Percentiles rank a stretch among this genome's conserved stretches.
Evolutionary conservation across 2,113 vertebrate species (phyloP).

Genomic region (Lepidothrix coronata): DNA sequence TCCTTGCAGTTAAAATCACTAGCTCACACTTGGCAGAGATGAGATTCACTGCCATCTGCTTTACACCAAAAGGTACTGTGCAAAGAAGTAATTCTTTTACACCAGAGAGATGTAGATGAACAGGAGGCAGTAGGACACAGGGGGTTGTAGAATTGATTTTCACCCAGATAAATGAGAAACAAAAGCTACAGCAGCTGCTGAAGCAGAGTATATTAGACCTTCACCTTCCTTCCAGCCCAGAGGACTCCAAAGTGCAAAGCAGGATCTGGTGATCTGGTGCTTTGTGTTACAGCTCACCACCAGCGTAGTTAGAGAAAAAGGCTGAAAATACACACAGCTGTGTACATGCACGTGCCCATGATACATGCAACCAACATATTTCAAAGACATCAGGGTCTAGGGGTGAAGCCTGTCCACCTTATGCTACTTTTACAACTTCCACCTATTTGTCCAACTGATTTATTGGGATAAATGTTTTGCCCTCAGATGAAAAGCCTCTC

Average conservation of each 20-base stretch:
- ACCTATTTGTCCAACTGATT: neutral
- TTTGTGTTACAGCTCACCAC: neutral
- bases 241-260: neutral
- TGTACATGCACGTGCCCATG: rapidly evolving
- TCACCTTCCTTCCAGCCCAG: neutral
- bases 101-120: neutral
- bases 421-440: neutral
- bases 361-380: neutral
- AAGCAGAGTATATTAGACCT: neutral
- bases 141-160: neutral
- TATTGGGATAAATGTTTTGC: neutral
- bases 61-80: neutral
- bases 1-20: neutral
- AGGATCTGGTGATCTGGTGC: neutral
- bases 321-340: neutral
- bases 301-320: rapidly evolving
- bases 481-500: neutral
- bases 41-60: neutral
- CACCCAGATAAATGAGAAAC: neutral
- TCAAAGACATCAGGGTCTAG: neutral
- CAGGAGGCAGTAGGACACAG: neutral
- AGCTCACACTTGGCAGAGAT: neutral
- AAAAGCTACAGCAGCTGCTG: neutral
- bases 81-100: neutral
- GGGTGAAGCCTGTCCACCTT: neutral